Conservation (phyloP, 2,888 invertebrate species). For the Trachelus tabidus region DNA sequence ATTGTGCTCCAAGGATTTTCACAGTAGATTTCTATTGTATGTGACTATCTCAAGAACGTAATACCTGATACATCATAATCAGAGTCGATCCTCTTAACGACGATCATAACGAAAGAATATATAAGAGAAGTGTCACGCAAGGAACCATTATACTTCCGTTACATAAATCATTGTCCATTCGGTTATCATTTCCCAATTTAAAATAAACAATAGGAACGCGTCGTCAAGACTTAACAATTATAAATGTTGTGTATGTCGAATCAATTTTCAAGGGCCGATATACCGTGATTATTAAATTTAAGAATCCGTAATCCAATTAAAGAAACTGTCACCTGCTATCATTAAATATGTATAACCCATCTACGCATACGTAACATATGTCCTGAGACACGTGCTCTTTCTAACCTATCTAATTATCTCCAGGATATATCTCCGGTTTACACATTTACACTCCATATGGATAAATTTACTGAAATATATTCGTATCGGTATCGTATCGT, state of each 20-base stretch:
- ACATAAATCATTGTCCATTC: not conserved
- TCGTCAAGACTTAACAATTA: not conserved
- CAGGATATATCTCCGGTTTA: too few species aligned
- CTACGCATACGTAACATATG: not conserved
- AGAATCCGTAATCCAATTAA: not conserved
- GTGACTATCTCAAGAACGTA: too few species aligned
- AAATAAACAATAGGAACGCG: not conserved
- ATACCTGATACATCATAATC: too few species aligned
- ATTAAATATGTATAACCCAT: not conserved
- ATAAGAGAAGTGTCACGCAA: not conserved
- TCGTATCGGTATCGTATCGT: not conserved
- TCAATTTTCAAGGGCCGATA: not conserved
- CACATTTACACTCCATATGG: too few species aligned
- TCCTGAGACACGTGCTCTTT: not conserved
- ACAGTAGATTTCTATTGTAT: too few species aligned
- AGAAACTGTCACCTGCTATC: not conserved
- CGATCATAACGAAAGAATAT: not conserved
- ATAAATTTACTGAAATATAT: not conserved
- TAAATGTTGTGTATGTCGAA: not conserved
- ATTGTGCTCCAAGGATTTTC: not conserved
- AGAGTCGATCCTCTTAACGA: not conserved
- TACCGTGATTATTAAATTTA: not conserved
- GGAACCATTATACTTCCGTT: not conserved
- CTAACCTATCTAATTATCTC: not conserved
- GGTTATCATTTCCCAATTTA: not conserved